Evolutionary conservation across 2,888 invertebrate genomes (phyloP).

Genomic region (Fragum fragum): DNA sequence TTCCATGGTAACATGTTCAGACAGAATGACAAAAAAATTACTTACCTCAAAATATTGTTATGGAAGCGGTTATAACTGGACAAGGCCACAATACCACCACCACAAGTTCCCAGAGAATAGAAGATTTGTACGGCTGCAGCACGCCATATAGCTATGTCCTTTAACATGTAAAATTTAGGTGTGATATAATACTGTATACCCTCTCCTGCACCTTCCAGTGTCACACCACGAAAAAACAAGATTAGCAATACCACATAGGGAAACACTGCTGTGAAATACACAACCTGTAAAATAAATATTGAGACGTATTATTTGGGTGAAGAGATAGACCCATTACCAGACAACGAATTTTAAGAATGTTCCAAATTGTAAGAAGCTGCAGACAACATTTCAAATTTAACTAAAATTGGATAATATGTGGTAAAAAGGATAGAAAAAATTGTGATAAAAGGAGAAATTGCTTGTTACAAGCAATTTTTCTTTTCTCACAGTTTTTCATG

Average conservation of each 20-base stretch:
- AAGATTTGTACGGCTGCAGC: conserved; percentile 84
- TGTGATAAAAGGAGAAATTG: too few species aligned
- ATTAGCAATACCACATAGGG: conserved; percentile 84
- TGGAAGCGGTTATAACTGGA: conserved; percentile 82
- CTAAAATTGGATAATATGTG: too few species aligned
- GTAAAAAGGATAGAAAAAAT: too few species aligned
- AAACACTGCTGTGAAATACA: conserved; percentile 84
- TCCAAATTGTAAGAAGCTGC: too few species aligned
- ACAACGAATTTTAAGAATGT: too few species aligned
- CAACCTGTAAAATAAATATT: conserved; percentile 79
- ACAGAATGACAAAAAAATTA: too few species aligned
- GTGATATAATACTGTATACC: conserved; percentile 84
- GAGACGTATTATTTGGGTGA: too few species aligned
- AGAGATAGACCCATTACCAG: too few species aligned
- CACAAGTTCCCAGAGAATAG: conserved; percentile 80
- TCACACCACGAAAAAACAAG: conserved; percentile 82
- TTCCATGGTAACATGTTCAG: background rate
- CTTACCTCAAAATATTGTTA: conserved; percentile 76
- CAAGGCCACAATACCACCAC: conserved; percentile 80
- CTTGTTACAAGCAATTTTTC: too few species aligned
- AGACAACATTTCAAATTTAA: too few species aligned
- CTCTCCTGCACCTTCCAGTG: conserved; percentile 78
- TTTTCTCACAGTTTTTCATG: too few species aligned
- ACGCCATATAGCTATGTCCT: conserved; percentile 81
- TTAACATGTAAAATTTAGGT: conserved; percentile 78